Percentiles rank a stretch among this genome's conserved stretches.
Conservation (phyloP, 1,140 invertebrate species). For the Lanistes nyassanus region DNA sequence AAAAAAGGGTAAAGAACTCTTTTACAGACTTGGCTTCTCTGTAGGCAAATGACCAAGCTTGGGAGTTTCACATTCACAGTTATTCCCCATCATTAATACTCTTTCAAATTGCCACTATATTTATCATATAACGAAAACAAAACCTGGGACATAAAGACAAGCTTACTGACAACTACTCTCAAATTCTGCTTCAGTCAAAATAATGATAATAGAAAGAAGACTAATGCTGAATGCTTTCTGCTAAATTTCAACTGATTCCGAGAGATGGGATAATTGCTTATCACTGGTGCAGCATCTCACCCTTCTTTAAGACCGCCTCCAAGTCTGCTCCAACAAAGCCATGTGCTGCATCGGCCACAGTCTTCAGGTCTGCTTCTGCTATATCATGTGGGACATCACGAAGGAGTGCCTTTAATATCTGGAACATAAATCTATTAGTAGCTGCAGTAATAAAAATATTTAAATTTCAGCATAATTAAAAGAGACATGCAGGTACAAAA, state of each 20-base stretch:
- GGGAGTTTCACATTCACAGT: too few species aligned
- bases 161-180: neutral
- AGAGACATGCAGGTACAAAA: neutral
- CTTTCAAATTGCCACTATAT: neutral
- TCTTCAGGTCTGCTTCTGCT: slow-evolving; percentile 70
- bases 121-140: neutral
- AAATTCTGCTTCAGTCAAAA: too few species aligned
- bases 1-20: slow-evolving; percentile 11
- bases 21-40: neutral
- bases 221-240: neutral
- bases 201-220: too few species aligned
- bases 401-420: slow-evolving; percentile 58
- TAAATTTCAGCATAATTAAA: neutral
- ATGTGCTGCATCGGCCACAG: slow-evolving; percentile 79
- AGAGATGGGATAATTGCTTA: neutral
- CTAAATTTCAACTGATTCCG: neutral
- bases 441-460: neutral
- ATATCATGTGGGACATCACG: slow-evolving; percentile 69
- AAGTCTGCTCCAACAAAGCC: slow-evolving; percentile 92
- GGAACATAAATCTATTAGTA: slow-evolving; percentile 20
- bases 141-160: neutral
- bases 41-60: neutral
- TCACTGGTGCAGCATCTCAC: slow-evolving; percentile 32
- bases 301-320: slow-evolving; percentile 76
- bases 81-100: too few species aligned